Evolutionary conservation across 2,888 invertebrate species (phyloP).

Genomic region (Lasioglossum villosulum): DNA sequence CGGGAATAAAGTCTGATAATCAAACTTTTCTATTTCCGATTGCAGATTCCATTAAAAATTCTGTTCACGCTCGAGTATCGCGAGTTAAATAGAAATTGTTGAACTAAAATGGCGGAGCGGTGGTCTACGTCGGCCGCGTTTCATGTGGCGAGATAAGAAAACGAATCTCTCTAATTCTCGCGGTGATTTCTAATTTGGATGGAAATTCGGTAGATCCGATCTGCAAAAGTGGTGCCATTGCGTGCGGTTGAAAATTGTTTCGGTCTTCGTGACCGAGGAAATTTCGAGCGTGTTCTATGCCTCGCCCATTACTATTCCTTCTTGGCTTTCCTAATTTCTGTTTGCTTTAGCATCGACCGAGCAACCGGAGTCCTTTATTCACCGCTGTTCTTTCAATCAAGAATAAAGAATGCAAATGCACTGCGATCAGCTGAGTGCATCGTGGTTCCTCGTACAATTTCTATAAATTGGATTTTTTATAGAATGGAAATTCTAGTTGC

Average conservation of each 20-base stretch:
- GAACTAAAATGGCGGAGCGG: constrained; percentile 2
- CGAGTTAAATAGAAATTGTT: constrained; percentile 29
- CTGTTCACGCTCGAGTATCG: not conserved
- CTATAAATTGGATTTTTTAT: not conserved
- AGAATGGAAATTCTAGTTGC: not conserved
- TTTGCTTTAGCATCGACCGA: not conserved
- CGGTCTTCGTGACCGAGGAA: constrained; percentile 48
- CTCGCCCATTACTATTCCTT: not conserved
- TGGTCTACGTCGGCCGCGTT: constrained; percentile 13
- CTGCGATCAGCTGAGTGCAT: not conserved
- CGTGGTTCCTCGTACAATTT: not conserved
- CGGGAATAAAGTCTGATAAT: not conserved
- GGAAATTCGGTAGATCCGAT: constrained; percentile 54
- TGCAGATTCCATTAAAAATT: not conserved
- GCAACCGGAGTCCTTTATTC: not conserved
- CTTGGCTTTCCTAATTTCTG: not conserved
- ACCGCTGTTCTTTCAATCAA: not conserved
- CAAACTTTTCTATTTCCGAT: not conserved
- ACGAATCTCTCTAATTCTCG: constrained; percentile 45
- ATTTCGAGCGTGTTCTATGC: not conserved
- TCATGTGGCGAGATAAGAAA: constrained; percentile 43
- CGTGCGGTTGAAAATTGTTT: constrained; percentile 34
- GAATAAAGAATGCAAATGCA: not conserved
- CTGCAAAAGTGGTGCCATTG: constrained; percentile 14
- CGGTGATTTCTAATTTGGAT: constrained; percentile 48